A percentile compares a stretch with the other conserved stretches of the same genome.
Evolutionary conservation across 2,797 vertebrate genomes (phyloP).

Genomic region (Poecilia wingei): DNA sequence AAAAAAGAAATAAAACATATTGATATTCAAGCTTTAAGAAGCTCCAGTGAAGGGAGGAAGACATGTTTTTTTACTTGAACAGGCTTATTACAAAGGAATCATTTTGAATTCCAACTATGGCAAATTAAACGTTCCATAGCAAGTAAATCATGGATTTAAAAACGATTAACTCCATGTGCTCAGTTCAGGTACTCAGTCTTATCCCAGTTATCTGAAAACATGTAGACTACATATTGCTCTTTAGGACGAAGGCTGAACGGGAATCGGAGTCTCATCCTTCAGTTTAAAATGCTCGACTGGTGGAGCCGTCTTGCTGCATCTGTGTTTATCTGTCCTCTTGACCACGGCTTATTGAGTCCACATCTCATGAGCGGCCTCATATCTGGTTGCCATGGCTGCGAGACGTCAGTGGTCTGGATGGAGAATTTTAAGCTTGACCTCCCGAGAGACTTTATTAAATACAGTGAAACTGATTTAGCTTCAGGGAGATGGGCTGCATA

Average conservation of each 20-base stretch:
- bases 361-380: constrained; percentile 39
- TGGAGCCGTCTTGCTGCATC: constrained; percentile 20
- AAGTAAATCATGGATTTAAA: not conserved
- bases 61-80: not conserved
- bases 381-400: constrained; percentile 50
- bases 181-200: not conserved
- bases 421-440: constrained; percentile 40
- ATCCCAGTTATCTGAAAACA: not conserved
- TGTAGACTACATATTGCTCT: not conserved
- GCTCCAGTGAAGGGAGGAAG: not conserved
- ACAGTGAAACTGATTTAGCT: constrained; percentile 22
- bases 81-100: not conserved
- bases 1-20: not conserved
- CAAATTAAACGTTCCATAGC: not conserved
- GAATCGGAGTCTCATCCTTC: constrained; percentile 6
- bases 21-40: not conserved
- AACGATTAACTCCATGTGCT: not conserved
- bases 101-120: not conserved
- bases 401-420: constrained; percentile 29
- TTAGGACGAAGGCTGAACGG: not conserved
- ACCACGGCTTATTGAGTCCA: constrained; percentile 37
- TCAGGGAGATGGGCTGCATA: constrained; percentile 6
- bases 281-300: constrained; percentile 1
- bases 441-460: constrained; percentile 29
- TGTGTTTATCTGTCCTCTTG: constrained; percentile 28